Evolutionary conservation across 2,797 vertebrate species (phyloP).

Genomic region (Sciurus carolinensis): DNA sequence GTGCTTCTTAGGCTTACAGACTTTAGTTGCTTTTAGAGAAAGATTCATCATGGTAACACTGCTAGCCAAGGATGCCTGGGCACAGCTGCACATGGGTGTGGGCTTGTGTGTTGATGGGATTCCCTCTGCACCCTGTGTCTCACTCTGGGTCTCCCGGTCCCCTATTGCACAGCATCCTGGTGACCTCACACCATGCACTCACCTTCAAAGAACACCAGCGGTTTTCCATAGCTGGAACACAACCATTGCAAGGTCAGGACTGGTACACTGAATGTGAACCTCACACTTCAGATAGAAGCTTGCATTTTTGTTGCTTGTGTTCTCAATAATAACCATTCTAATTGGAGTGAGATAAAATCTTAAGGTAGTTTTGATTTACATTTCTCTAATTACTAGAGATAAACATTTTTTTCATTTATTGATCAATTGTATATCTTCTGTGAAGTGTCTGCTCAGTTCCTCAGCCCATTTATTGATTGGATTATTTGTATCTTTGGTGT

Average conservation of each 20-base stretch:
- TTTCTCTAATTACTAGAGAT: too few species aligned
- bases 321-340: too few species aligned
- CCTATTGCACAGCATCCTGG: neutral
- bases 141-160: neutral
- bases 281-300: conserved; percentile 1
- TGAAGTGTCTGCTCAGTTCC: too few species aligned
- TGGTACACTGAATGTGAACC: neutral
- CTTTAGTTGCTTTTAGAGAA: conserved; percentile 73
- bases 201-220: neutral
- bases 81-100: neutral
- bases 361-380: too few species aligned
- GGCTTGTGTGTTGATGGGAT: neutral
- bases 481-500: too few species aligned
- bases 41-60: neutral
- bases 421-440: too few species aligned
- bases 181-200: neutral
- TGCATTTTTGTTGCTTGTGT: neutral
- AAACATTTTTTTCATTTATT: too few species aligned
- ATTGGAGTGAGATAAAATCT: too few species aligned
- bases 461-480: too few species aligned
- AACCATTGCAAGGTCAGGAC: conserved; percentile 18
- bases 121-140: neutral
- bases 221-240: neutral
- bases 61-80: neutral
- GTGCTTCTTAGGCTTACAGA: conserved; percentile 62